Evolutionary conservation across 2,797 vertebrate species (phyloP).

Genomic region (Scyliorhinus canicula): DNA sequence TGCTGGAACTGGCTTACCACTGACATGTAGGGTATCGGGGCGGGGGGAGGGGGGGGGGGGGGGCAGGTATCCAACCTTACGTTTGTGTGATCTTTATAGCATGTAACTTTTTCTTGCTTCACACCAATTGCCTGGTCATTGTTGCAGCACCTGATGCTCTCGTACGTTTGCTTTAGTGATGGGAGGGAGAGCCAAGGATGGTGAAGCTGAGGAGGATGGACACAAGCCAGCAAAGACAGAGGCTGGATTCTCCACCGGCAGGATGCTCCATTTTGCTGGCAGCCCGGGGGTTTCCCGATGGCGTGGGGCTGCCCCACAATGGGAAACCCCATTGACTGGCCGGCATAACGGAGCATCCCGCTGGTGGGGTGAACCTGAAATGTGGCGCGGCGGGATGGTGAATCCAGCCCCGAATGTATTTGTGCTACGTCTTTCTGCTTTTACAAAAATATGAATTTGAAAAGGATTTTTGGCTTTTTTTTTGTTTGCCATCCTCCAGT

Average conservation of each 20-base stretch:
- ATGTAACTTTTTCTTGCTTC: background rate
- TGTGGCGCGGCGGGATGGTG: too few relatives aligned
- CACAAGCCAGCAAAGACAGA: background rate
- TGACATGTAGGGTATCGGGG: too few relatives aligned
- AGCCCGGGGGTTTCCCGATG: too few relatives aligned
- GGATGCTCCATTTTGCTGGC: too few relatives aligned
- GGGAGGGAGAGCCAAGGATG: background rate
- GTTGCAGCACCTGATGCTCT: background rate
- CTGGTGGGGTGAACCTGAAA: too few relatives aligned
- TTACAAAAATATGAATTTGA: background rate
- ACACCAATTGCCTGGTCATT: too few relatives aligned
- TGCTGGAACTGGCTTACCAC: too few relatives aligned
- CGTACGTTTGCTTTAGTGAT: background rate
- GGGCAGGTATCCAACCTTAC: background rate
- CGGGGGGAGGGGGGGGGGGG: too few relatives aligned
- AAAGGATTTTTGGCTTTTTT: background rate
- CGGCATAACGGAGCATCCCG: too few relatives aligned
- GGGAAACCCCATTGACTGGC: too few relatives aligned
- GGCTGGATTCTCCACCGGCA: too few relatives aligned
- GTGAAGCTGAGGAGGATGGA: background rate
- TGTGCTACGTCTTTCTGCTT: background rate
- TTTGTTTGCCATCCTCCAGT: background rate
- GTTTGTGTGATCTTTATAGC: background rate
- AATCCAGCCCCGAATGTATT: background rate
- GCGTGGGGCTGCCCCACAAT: too few relatives aligned